Conservation (phyloP, 2,113 vertebrate species). For the Sylvia atricapilla region DNA sequence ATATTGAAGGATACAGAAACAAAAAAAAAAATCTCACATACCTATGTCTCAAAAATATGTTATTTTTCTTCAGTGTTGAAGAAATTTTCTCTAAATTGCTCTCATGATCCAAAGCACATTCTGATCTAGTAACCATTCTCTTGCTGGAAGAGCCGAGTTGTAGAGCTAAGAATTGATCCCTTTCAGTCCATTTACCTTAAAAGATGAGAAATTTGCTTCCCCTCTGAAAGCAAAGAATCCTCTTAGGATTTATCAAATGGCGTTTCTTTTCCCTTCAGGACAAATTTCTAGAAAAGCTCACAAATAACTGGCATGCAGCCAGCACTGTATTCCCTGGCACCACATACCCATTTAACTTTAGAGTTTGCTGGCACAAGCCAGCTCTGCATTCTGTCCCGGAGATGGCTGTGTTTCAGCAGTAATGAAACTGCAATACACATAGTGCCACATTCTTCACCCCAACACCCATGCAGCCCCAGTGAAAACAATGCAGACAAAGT, state of each 20-base stretch:
- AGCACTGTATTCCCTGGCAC: conserved; percentile 50
- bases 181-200: not conserved
- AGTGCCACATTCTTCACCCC: conserved; percentile 9
- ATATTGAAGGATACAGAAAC: not conserved
- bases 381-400: conserved; percentile 34
- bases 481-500: conserved; percentile 39
- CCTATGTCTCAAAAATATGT: not conserved
- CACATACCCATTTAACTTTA: conserved; percentile 11
- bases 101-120: not conserved
- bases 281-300: conserved; percentile 45
- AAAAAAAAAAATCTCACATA: not conserved
- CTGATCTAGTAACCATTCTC: not conserved
- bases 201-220: not conserved
- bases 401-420: conserved; percentile 45
- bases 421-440: conserved; percentile 39
- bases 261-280: conserved; percentile 6
- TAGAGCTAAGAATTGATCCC: not conserved
- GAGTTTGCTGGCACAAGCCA: conserved; percentile 27
- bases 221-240: not conserved
- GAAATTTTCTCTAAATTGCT: not conserved
- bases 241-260: not conserved
- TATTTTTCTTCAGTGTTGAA: not conserved
- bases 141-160: not conserved
- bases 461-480: not conserved
- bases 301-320: not conserved